Percentiles rank a stretch among this genome's conserved stretches.
phyloP scores from a whole-genome alignment of 2,888 invertebrate species.

The Drosophila neonasuta region DNA sequence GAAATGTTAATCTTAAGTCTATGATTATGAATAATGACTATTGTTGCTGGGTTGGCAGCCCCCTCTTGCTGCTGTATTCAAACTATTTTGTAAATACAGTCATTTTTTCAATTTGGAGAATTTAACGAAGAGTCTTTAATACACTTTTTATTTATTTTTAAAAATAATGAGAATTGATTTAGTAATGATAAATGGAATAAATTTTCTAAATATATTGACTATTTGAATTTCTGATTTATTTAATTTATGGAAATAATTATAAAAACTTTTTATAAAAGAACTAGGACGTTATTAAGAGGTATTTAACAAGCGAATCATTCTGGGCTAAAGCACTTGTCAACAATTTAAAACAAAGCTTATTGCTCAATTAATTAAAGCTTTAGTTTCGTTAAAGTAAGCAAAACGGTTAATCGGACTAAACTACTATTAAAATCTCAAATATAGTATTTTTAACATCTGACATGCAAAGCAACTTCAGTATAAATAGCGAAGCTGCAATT shows the following conservation, averaged over 20 bases:
- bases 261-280: no score
- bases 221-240: no score
- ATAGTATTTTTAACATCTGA: neutral
- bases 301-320: no score
- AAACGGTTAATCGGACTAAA: neutral
- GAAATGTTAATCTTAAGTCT: slow-evolving; percentile 28
- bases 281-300: no score
- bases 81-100: slow-evolving; percentile 43
- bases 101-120: slow-evolving; percentile 26
- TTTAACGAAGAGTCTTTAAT: neutral
- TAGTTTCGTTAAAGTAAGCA: slow-evolving; percentile 1
- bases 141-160: neutral
- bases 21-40: slow-evolving; percentile 18
- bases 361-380: neutral
- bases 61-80: slow-evolving; percentile 38
- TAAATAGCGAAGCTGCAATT: slow-evolving; percentile 19
- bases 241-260: no score
- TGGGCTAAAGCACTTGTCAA: neutral
- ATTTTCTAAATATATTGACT: no score
- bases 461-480: slow-evolving; percentile 29
- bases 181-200: no score
- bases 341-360: neutral
- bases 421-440: neutral
- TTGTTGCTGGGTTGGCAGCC: slow-evolving; percentile 48
- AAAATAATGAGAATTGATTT: no score